A percentile compares a stretch with the other conserved stretches of the same genome.
phyloP scores from a whole-genome alignment of 2,888 invertebrate species.

The Craniophora ligustri region DNA sequence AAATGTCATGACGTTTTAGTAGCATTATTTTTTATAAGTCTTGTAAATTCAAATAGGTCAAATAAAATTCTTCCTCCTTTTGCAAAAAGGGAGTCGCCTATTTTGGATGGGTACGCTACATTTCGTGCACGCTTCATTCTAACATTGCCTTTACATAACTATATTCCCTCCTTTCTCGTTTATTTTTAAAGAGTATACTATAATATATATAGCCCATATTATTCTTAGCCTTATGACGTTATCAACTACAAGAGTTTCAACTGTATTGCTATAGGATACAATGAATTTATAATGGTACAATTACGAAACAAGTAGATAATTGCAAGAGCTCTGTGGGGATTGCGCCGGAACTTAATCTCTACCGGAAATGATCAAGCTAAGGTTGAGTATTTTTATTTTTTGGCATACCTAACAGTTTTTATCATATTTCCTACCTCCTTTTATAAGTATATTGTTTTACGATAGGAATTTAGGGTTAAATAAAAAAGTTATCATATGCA shows the following conservation, averaged over 20 bases:
- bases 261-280: conserved; percentile 12
- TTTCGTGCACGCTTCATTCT: too few species aligned
- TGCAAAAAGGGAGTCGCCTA: too few species aligned
- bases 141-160: too few species aligned
- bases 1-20: neutral
- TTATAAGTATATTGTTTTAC: too few species aligned
- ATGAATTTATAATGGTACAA: conserved; percentile 32
- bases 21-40: conserved; percentile 1
- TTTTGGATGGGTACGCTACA: too few species aligned
- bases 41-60: too few species aligned
- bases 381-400: neutral
- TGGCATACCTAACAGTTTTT: neutral
- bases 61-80: neutral
- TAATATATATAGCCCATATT: too few species aligned
- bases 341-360: conserved; percentile 18
- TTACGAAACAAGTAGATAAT: conserved; percentile 21
- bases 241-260: conserved; percentile 10
- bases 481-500: too few species aligned
- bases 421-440: neutral
- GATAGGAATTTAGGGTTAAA: too few species aligned
- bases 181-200: neutral
- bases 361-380: conserved; percentile 6
- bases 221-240: neutral
- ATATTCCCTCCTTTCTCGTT: too few species aligned
- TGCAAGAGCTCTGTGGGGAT: conserved; percentile 28